A percentile compares a stretch with the other conserved stretches of the same genome.
These are phyloP conservation scores for Lemur catta DNA, from an alignment of 2,797 vertebrate species.

Conservation along the genomic window DNA sequence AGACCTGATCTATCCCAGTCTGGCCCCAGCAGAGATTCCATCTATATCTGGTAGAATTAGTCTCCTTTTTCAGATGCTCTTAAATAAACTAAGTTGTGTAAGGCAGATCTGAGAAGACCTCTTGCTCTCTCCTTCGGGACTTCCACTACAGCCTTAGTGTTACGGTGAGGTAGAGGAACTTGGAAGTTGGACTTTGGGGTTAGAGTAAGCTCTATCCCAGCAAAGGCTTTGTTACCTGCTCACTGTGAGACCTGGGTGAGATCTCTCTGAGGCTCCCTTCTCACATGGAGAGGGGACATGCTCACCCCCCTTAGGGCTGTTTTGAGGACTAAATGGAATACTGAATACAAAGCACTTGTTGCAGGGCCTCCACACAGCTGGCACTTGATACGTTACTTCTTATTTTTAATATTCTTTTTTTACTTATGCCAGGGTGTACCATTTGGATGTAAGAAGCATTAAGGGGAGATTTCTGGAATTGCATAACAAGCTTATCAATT, in stretches of 20 bases:
- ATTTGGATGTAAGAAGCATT: slow-evolving; percentile 1
- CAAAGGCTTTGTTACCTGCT: neutral
- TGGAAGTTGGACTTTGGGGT: neutral
- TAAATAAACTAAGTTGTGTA: neutral
- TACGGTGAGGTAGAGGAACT: neutral
- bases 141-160: neutral
- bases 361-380: neutral
- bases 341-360: neutral
- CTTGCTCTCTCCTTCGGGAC: neutral
- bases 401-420: neutral
- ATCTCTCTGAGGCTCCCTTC: neutral
- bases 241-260: neutral
- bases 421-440: neutral
- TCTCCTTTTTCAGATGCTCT: neutral
- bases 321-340: neutral
- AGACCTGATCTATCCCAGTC: neutral
- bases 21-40: neutral
- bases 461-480: neutral
- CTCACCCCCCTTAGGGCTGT: neutral
- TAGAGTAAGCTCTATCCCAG: neutral
- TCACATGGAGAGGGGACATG: neutral
- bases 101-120: neutral
- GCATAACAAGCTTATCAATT: neutral
- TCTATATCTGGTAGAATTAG: neutral
- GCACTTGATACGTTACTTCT: neutral